Evolutionary conservation across 1,140 invertebrate genomes (phyloP).

Genomic region (Drosophila pectinifera): DNA sequence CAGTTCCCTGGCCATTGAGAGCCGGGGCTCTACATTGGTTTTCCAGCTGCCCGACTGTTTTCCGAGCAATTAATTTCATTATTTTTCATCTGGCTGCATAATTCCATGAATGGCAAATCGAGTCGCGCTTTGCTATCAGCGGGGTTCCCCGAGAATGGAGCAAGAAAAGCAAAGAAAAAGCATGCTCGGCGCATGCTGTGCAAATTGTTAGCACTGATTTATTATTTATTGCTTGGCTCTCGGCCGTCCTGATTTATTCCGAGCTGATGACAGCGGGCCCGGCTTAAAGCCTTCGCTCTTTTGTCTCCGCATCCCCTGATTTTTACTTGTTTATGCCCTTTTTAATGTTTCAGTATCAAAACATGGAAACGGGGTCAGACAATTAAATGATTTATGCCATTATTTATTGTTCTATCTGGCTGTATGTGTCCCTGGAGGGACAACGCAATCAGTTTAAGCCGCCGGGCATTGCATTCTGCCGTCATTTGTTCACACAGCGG

Average conservation of each 20-base stretch:
- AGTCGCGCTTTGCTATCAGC: constrained; percentile 51
- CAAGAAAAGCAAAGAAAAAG: not conserved
- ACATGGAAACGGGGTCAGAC: constrained; percentile 44
- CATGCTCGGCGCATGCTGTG: constrained; percentile 40
- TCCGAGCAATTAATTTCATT: constrained; percentile 74
- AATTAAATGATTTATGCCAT: constrained; percentile 69
- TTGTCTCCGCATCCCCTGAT: constrained; percentile 48
- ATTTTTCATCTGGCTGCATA: constrained; percentile 67
- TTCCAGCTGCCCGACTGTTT: constrained; percentile 47
- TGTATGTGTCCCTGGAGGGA: constrained; percentile 5
- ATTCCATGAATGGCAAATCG: constrained; percentile 53
- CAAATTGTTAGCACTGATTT: constrained; percentile 76
- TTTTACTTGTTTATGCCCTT: constrained; percentile 15
- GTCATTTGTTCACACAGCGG: constrained; percentile 55
- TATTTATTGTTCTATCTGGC: constrained; percentile 50
- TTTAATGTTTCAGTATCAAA: constrained; percentile 35
- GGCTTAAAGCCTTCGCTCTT: constrained; percentile 33
- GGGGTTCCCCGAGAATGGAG: constrained; percentile 29
- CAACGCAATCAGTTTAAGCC: constrained; percentile 61
- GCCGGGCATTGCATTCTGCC: constrained; percentile 57
- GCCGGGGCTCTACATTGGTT: constrained; percentile 17
- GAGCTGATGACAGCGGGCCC: constrained; percentile 16
- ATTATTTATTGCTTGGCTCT: constrained; percentile 78
- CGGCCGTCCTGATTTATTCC: constrained; percentile 68
- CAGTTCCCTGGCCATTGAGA: constrained; percentile 25